These are phyloP conservation scores for Schizopygopsis malacanthus DNA, from an alignment of 2,797 vertebrate genomes.

Conservation along the genomic window DNA sequence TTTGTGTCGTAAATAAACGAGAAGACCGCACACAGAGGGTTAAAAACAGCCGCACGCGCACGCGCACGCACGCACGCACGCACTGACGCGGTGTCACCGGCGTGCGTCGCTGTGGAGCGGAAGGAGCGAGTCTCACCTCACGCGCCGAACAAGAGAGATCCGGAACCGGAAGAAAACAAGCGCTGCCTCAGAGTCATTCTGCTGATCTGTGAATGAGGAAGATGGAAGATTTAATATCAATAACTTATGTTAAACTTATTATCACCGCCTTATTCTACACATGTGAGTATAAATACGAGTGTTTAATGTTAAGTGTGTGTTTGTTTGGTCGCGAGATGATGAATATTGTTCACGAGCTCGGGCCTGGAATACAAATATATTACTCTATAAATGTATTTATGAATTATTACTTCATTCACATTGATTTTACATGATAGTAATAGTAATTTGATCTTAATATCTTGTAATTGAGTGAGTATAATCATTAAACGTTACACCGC, in stretches of 20 bases:
- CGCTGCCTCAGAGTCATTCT: not conserved
- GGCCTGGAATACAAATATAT: not conserved
- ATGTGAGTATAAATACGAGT: not conserved
- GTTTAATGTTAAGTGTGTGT: not conserved
- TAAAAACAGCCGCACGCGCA: not conserved
- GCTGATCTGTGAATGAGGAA: constrained; percentile 15
- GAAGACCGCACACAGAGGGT: not conserved
- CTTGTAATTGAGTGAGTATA: not conserved
- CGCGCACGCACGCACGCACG: not conserved
- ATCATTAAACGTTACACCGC: not conserved
- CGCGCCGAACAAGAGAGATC: not conserved
- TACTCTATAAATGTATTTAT: too few species aligned
- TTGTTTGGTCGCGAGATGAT: not conserved
- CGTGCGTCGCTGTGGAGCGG: not conserved
- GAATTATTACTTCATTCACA: not conserved
- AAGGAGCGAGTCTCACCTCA: not conserved
- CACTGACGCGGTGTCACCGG: not conserved
- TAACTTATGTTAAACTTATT: not conserved
- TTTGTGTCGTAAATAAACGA: not conserved
- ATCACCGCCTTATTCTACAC: constrained; percentile 2
- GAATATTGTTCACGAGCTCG: not conserved
- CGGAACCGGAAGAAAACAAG: constrained; percentile 46
- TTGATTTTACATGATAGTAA: not conserved
- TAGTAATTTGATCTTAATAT: not conserved
- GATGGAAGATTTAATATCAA: constrained; percentile 8